These are phyloP conservation scores for Phainopepla nitens DNA, from an alignment of 2,113 vertebrate genomes.

Conservation along the genomic window DNA sequence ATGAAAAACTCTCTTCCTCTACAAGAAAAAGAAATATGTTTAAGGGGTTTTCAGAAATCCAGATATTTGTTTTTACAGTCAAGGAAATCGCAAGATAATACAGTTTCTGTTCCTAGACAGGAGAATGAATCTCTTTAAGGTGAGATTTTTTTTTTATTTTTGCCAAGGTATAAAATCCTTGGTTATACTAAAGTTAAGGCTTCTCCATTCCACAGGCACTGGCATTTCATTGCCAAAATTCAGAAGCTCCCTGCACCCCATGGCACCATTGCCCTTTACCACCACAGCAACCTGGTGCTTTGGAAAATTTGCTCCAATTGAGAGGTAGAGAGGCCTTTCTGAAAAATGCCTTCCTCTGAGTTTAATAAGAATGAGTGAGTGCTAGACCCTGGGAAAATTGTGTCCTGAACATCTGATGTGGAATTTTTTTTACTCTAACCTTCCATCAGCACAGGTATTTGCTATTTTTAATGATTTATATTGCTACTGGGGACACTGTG, in stretches of 20 bases:
- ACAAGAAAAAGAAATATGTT: background rate
- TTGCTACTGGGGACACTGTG: background rate
- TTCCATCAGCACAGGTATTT: background rate
- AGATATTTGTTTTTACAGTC: background rate
- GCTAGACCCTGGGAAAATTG: background rate
- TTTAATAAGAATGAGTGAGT: background rate
- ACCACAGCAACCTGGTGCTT: background rate
- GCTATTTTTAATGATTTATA: background rate
- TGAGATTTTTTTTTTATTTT: background rate
- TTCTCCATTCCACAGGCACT: background rate
- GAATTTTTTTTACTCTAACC: background rate
- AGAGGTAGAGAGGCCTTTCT: background rate
- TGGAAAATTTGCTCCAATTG: background rate
- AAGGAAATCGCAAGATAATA: background rate
- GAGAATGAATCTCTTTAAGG: background rate
- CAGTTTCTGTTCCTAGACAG: background rate
- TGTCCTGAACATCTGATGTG: background rate
- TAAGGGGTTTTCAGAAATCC: background rate
- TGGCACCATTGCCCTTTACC: background rate
- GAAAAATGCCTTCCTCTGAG: background rate
- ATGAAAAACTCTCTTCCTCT: background rate
- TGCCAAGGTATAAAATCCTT: background rate
- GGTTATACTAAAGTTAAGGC: background rate
- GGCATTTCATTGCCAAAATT: background rate
- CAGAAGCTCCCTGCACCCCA: background rate